Evolutionary conservation across 1,140 invertebrate genomes (phyloP).

Genomic region (Drosophila parabipectinata): DNA sequence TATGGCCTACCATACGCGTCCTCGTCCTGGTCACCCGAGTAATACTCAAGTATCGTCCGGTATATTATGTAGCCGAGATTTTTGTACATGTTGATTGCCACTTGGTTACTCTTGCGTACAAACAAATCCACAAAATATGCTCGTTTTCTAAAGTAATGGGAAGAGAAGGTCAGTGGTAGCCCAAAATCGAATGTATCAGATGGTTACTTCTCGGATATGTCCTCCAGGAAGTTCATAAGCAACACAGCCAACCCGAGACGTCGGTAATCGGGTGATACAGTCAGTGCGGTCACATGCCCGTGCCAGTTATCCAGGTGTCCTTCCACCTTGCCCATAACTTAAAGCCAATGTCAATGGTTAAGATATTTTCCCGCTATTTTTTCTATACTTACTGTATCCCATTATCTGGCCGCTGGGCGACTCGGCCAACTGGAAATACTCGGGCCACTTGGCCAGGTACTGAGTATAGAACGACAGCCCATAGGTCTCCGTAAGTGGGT

Average conservation of each 20-base stretch:
- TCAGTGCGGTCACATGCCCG: conserved; percentile 99
- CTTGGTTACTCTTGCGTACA: conserved; percentile 98
- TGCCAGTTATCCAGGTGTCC: conserved; percentile 98
- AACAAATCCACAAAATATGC: conserved; percentile 99
- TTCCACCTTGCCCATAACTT: conserved; percentile 99
- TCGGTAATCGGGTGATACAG: conserved; percentile 97
- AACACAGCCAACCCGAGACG: conserved; percentile 95
- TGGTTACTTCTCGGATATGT: conserved; percentile 96
- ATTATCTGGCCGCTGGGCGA: conserved; percentile 97
- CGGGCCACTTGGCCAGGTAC: conserved; percentile 99
- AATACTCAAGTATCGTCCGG: conserved; percentile 98
- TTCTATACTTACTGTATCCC: conserved; percentile 95
- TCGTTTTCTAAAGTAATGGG: conserved; percentile 89
- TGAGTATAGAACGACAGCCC: conserved; percentile 98
- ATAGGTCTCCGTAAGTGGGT: conserved; percentile 98
- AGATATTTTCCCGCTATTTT: background rate
- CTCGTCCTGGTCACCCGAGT: conserved; percentile 98
- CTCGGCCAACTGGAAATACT: conserved; percentile 98
- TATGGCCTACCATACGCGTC: conserved; percentile 95
- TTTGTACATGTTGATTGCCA: conserved; percentile 99
- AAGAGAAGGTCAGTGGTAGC: background rate
- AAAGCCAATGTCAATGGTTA: background rate
- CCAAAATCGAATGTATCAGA: background rate
- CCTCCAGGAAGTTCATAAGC: conserved; percentile 97
- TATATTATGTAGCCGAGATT: conserved; percentile 99